Conservation (phyloP, 2,797 vertebrate genomes). For the Chelmon rostratus region DNA sequence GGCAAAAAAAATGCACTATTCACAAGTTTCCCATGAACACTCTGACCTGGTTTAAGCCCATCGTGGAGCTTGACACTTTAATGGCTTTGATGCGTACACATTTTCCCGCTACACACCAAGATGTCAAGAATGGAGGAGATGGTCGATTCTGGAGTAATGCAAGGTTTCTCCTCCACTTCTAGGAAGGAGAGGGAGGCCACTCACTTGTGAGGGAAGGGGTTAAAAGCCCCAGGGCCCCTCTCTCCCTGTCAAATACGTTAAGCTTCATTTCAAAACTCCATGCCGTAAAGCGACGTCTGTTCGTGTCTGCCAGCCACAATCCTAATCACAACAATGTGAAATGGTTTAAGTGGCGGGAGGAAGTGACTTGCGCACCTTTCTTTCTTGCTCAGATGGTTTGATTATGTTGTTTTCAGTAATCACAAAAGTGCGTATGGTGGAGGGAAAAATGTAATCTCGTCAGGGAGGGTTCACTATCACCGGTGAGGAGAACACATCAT, state of each 20-base stretch:
- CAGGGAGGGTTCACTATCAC: slow-evolving; percentile 31
- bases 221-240: slow-evolving; percentile 34
- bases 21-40: slow-evolving; percentile 53
- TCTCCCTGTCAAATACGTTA: slow-evolving; percentile 40
- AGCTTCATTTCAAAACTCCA: slow-evolving; percentile 36
- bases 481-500: slow-evolving; percentile 20
- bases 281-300: slow-evolving; percentile 24
- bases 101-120: slow-evolving; percentile 55
- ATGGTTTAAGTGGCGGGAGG: slow-evolving; percentile 3
- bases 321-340: slow-evolving; percentile 15
- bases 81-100: slow-evolving; percentile 79
- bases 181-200: slow-evolving; percentile 40
- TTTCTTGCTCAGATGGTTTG: slow-evolving; percentile 19
- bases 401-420: slow-evolving; percentile 45
- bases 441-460: slow-evolving; percentile 25
- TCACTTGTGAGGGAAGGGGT: slow-evolving; percentile 21
- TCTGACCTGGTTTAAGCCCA: slow-evolving; percentile 68
- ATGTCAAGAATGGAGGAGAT: slow-evolving; percentile 51
- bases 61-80: slow-evolving; percentile 74
- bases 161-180: slow-evolving; percentile 37
- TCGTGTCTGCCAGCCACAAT: slow-evolving; percentile 14
- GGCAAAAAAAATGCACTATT: slow-evolving; percentile 62
- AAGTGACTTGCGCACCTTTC: slow-evolving; percentile 2
- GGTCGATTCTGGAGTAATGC: slow-evolving; percentile 22
- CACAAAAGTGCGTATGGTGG: slow-evolving; percentile 1